Evolutionary conservation across 2,888 invertebrate species (phyloP), one percentile per base, ranked within the genome.

Genomic region (Fissipunctia ypsillon): DNA sequence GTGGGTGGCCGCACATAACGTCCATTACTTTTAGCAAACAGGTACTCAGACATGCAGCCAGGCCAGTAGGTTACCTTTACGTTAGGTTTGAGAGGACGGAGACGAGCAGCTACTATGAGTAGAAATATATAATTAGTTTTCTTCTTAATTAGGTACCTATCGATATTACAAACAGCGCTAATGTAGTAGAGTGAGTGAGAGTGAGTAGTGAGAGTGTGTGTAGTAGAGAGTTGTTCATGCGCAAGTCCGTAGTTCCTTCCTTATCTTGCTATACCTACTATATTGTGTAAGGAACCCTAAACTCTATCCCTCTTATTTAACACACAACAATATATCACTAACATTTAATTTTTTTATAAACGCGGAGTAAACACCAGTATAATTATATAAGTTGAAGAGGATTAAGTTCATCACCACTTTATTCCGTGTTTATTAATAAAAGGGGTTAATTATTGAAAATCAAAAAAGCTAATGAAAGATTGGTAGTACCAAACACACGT

Each of bases 401-500:
- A 7, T 54, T 25, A 2, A 52, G 16, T 54, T 54, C 25, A 2
- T 54, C 16, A 28, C 25, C 25, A 52, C 25, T 52, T 28, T 54
- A 16, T 6, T 25, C 25, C 14, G 16, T 3, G 19, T 54, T 28
- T 16, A 16, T 25, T 7, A 52, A 16, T 25, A n/a, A 52, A 52
- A 52, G n/a, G 12, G 50, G 25, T 25, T 25, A 16, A 28, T 54
- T 16, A 54, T 52, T 28, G 25, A 25, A 28, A 28, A 28, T 54
- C 3, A 54, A 16, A 6, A 28, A 3, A 3, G 28, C 1, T 38
- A 7, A 41, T 38, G 16, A 69, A 22, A 48, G 10, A 16, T 45
- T 10, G 22, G 14, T 54, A 28, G 28, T 38, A 25, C n/a, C n/a
- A 28, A 43, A 19, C 31, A n/a, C 78, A 78, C 78, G 56, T 74